These are phyloP conservation scores for Arrhamphus sclerolepis DNA, from an alignment of 2,797 vertebrate species.

Conservation along the genomic window DNA sequence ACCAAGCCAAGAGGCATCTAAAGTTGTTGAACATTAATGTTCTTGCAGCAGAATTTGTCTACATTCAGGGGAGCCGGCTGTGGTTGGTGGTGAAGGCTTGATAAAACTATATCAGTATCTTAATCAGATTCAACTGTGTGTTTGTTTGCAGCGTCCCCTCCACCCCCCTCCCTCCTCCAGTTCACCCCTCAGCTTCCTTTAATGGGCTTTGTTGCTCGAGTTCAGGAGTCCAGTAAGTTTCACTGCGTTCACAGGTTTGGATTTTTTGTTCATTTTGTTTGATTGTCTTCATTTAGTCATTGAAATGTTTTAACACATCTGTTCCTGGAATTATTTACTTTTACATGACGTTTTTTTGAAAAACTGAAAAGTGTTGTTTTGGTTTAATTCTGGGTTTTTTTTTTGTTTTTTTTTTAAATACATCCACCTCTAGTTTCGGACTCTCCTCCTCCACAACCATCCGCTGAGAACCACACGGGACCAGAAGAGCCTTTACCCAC, in stretches of 20 bases:
- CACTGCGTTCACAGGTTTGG: not conserved
- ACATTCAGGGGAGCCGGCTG: not conserved
- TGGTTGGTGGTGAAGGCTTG: not conserved
- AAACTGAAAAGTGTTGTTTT: not conserved
- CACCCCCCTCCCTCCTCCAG: constrained; percentile 92
- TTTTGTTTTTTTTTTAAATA: not conserved
- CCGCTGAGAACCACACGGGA: constrained; percentile 76
- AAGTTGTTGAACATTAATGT: no score
- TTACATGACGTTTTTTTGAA: not conserved
- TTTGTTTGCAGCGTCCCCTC: constrained; percentile 85
- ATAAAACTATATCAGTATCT: no score
- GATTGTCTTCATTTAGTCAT: not conserved
- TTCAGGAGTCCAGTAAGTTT: constrained; percentile 98
- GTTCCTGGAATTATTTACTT: not conserved
- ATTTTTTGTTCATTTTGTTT: not conserved
- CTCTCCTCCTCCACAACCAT: constrained; percentile 81
- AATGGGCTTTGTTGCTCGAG: constrained; percentile 97
- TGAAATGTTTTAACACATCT: not conserved
- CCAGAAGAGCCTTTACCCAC: constrained; percentile 82
- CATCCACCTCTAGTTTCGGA: constrained; percentile 85
- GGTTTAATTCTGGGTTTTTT: not conserved
- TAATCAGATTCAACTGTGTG: not conserved
- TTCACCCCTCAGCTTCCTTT: constrained; percentile 97
- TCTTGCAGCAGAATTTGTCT: no score
- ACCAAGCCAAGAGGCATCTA: no score